These are phyloP conservation scores for Odocoileus hemionus DNA, from an alignment of 2,113 vertebrate species.

Conservation along the genomic window DNA sequence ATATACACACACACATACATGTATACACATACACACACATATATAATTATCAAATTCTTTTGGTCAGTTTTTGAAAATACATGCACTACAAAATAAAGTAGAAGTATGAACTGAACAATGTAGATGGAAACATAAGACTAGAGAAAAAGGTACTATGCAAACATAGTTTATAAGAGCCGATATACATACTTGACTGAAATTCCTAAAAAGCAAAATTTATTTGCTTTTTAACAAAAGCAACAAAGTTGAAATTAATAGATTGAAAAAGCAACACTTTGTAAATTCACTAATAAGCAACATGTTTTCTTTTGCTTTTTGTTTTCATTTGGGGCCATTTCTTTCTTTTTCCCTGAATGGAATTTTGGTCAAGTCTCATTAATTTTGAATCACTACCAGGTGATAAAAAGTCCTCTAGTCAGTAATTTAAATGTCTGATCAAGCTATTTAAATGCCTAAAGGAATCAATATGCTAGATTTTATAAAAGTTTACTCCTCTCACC, in stretches of 20 bases:
- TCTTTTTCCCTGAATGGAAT: background rate
- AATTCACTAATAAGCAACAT: background rate
- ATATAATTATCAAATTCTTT: background rate
- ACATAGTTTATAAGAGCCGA: background rate
- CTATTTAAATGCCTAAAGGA: slow-evolving; percentile 1
- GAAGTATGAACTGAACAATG: background rate
- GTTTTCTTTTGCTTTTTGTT: background rate
- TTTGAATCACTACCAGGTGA: background rate
- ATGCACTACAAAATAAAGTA: background rate
- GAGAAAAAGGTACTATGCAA: background rate
- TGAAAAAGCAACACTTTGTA: background rate
- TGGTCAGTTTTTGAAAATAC: background rate
- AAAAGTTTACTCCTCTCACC: background rate
- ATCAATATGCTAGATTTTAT: background rate
- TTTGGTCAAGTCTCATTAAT: background rate
- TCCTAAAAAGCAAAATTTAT: background rate
- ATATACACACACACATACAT: background rate
- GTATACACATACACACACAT: rapidly evolving
- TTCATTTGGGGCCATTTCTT: background rate
- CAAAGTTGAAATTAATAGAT: background rate
- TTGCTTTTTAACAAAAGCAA: too few relatives aligned
- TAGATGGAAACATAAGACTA: background rate
- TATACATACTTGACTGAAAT: background rate
- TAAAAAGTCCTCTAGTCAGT: background rate
- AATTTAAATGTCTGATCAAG: background rate